Base-by-base conservation (phyloP, 2,113 vertebrate genomes). In the Empidonax traillii region DNA sequence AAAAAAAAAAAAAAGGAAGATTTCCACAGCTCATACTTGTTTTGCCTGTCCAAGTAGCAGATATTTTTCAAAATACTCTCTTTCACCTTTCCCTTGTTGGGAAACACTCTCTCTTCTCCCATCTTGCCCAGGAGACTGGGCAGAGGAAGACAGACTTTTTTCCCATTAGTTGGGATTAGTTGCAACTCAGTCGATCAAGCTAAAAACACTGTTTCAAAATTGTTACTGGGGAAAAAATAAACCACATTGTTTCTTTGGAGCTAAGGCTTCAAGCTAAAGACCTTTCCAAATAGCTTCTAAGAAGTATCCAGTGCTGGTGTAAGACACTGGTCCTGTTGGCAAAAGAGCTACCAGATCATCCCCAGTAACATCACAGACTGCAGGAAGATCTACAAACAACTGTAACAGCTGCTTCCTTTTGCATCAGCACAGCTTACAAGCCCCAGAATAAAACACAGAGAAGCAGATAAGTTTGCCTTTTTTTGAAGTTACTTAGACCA, bases 271-370 rank as follows among this genome's bases (percentile, higher is more conserved):
- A 65, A 65, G 27, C 14, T 67, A 24, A 7, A 62, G n/a, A n/a
- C 35, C 35, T 71, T 71, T 41, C 27, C 41, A 55, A 52, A 35
- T 1, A 83, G 27, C 39, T 79, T 11, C 62, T 3, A 11, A 6
- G 22, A 56, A 30, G 61, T 39, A 52, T 55, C 43, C 18, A 58
- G 12, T 1, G 19, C 30, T 1, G 0, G 14, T 4, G 2, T 6
- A 51, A 61, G 7, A 52, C 21, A 5, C 41, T 35, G 41, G 49
- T 20, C 24, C 31, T 1, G 20, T 2, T 49, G 44, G 33, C 27
- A 31, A 21, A 19, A 56, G 25, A 49, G 59, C n/a, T 35, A 27
- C 35, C 41, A n/a, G 43, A 41, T 23, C 67, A 55, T 21, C 46
- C 14, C 59, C 55, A 12, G 46, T 7, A 22, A 53, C 8, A 35